Conservation (phyloP, 2,113 vertebrate genomes). For the Perca fluviatilis region DNA sequence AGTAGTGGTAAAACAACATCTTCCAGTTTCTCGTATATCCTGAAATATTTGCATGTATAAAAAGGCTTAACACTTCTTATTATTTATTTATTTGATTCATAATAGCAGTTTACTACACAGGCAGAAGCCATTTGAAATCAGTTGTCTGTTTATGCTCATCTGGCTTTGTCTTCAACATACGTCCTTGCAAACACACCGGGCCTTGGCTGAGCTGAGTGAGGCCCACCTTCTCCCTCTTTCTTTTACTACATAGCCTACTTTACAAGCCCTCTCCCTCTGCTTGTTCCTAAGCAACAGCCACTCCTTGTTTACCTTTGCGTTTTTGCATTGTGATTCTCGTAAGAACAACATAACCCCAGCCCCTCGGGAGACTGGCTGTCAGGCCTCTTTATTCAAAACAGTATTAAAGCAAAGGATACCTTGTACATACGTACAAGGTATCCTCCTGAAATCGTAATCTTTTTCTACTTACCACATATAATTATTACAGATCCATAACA, state of each 20-base stretch:
- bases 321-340: constrained; percentile 80
- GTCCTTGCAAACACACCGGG: constrained; percentile 25
- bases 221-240: constrained; percentile 55
- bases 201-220: constrained; percentile 43
- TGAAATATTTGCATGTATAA: neutral
- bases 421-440: neutral
- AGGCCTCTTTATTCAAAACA: constrained; percentile 66
- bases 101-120: constrained; percentile 1
- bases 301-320: constrained; percentile 84
- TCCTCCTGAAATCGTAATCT: neutral
- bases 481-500: constrained; percentile 25
- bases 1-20: neutral
- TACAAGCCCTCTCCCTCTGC: constrained; percentile 64
- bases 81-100: constrained; percentile 7
- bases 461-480: neutral
- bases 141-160: constrained; percentile 10
- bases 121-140: constrained; percentile 12
- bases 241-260: constrained; percentile 53
- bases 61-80: neutral
- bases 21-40: neutral
- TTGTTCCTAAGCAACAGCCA: constrained; percentile 81
- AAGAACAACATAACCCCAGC: constrained; percentile 61
- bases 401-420: constrained; percentile 14
- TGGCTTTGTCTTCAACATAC: constrained; percentile 1
- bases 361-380: constrained; percentile 57